Evolutionary conservation across 2,797 vertebrate genomes (phyloP).

Genomic region (Xyrichtys novacula): DNA sequence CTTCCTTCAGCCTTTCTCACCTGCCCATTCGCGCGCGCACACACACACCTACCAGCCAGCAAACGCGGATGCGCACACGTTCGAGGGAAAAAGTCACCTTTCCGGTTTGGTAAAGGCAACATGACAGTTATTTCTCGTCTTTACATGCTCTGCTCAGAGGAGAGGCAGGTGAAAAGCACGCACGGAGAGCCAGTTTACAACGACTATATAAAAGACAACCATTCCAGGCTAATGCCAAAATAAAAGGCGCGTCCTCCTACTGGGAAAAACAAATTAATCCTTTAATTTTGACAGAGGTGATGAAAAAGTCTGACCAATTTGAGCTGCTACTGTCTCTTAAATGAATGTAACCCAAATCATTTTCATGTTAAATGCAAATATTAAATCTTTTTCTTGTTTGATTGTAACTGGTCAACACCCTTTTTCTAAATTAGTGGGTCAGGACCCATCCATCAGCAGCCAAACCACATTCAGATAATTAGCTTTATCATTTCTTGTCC

Average conservation of each 20-base stretch:
- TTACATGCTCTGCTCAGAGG: constrained; percentile 73
- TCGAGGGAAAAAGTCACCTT: constrained; percentile 52
- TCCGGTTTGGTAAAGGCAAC: constrained; percentile 70
- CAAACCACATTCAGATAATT: neutral
- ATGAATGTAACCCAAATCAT: too few species aligned
- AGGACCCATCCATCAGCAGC: neutral
- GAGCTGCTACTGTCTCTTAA: too few species aligned
- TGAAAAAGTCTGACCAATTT: neutral
- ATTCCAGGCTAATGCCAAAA: neutral
- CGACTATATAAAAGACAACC: neutral
- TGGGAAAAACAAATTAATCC: constrained; percentile 29
- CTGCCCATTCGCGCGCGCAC: constrained; percentile 12
- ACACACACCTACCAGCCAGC: constrained; percentile 9
- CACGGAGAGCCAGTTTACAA: constrained; percentile 27
- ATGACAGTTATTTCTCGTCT: constrained; percentile 80
- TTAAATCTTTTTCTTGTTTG: neutral
- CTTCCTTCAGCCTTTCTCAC: constrained; percentile 24
- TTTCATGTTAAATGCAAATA: too few species aligned
- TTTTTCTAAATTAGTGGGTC: neutral
- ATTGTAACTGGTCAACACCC: neutral
- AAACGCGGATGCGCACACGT: neutral
- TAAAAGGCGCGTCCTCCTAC: constrained; percentile 34
- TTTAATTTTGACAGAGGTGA: neutral
- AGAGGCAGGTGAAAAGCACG: constrained; percentile 66
- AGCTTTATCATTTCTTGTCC: neutral